These are phyloP conservation scores for Perithous albicinctus DNA, from an alignment of 2,888 invertebrate genomes.

Conservation along the genomic window DNA sequence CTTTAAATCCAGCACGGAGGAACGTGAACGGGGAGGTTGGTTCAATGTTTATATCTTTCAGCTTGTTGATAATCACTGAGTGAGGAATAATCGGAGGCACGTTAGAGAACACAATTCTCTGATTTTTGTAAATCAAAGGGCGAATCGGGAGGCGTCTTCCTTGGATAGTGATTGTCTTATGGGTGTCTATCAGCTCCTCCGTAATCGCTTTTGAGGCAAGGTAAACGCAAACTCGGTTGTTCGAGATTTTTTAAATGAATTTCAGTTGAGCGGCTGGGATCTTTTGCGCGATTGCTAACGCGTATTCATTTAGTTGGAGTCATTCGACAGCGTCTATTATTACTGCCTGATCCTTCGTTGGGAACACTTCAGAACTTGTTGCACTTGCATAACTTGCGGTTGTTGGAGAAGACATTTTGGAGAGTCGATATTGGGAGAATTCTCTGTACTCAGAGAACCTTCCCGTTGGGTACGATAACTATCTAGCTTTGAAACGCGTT, in stretches of 20 bases:
- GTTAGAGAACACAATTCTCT: slow-evolving; percentile 60
- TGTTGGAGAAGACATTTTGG: neutral
- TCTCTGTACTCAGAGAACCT: neutral
- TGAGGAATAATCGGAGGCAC: slow-evolving; percentile 44
- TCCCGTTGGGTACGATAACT: neutral
- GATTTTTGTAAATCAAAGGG: slow-evolving; percentile 42
- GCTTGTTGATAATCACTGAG: slow-evolving; percentile 17
- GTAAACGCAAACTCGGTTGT: slow-evolving; percentile 62
- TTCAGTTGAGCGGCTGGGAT: slow-evolving; percentile 42
- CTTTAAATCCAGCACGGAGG: slow-evolving; percentile 22
- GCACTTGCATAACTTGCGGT: neutral
- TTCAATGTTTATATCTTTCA: slow-evolving; percentile 18
- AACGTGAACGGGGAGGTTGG: slow-evolving; percentile 4
- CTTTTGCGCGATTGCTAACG: slow-evolving; percentile 32
- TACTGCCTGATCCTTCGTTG: slow-evolving; percentile 59
- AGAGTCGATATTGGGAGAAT: neutral
- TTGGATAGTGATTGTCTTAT: slow-evolving; percentile 33
- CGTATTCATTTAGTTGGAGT: slow-evolving; percentile 37
- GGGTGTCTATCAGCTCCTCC: slow-evolving; percentile 30
- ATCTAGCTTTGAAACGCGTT: neutral
- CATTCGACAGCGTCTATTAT: slow-evolving; percentile 46
- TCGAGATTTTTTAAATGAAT: slow-evolving; percentile 56
- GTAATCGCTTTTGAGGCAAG: slow-evolving; percentile 37
- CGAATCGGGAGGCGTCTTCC: slow-evolving; percentile 12
- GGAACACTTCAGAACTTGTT: slow-evolving; percentile 15